Percentiles rank a stretch among this genome's conserved stretches.
phyloP scores from a whole-genome alignment of 2,888 invertebrate species.

The Camptogramma bilineatum region DNA sequence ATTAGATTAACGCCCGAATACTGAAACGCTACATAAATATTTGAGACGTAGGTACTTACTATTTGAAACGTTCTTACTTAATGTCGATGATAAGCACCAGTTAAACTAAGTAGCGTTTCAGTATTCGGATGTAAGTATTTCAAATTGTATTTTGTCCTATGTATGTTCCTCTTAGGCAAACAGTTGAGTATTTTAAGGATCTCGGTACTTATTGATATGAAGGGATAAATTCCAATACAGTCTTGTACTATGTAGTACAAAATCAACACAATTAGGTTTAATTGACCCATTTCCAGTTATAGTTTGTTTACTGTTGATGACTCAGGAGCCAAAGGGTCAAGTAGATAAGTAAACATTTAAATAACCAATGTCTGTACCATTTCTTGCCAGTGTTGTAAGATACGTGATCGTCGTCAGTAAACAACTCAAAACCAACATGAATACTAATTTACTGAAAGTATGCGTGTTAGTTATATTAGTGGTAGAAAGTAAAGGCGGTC shows the following conservation, averaged over 20 bases:
- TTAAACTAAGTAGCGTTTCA: no score
- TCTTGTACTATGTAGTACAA: no score
- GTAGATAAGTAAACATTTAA: conserved; percentile 28
- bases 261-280: not conserved
- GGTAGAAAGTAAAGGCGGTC: conserved; percentile 40
- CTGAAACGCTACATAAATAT: no score
- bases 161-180: no score
- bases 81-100: no score
- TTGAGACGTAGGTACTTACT: no score
- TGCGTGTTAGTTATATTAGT: conserved; percentile 35
- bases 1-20: no score
- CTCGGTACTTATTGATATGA: no score
- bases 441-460: conserved; percentile 31
- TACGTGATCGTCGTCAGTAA: conserved; percentile 4
- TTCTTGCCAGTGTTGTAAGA: not conserved
- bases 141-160: no score
- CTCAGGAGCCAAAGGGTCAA: conserved; percentile 26
- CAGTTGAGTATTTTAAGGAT: no score
- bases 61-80: no score
- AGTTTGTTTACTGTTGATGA: conserved; percentile 6
- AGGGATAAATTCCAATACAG: conserved; percentile 6
- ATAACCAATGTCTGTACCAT: conserved; percentile 17
- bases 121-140: no score
- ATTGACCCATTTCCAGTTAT: conserved; percentile 7
- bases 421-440: conserved; percentile 40